A percentile compares a stretch with the other conserved stretches of the same genome.
Conservation (phyloP, 1,140 invertebrate genomes). For the Drosophila subobscura region DNA sequence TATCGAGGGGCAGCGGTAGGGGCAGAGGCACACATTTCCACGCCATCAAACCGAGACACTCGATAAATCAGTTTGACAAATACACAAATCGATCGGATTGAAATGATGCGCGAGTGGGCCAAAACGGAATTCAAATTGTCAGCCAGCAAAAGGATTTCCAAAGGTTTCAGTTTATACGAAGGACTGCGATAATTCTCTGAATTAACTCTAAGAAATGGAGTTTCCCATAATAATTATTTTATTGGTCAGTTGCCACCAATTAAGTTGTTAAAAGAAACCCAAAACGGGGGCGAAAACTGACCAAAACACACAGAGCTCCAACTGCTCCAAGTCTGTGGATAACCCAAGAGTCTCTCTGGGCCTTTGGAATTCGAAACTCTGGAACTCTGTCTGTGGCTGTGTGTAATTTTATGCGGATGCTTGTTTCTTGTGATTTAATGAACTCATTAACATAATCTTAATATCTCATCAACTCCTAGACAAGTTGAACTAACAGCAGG, state of each 20-base stretch:
- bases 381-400: constrained; percentile 18
- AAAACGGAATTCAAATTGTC: constrained; percentile 20
- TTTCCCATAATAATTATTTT: constrained; percentile 10
- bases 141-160: not conserved
- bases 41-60: constrained; percentile 72
- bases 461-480: constrained; percentile 74
- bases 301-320: constrained; percentile 10
- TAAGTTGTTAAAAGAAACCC: constrained; percentile 14
- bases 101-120: constrained; percentile 43
- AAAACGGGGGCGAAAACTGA: not conserved
- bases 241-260: constrained; percentile 5
- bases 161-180: not conserved
- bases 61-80: constrained; percentile 78
- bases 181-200: too few relatives aligned
- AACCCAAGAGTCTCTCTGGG: too few relatives aligned
- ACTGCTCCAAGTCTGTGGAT: too few relatives aligned
- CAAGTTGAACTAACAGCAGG: constrained; percentile 52
- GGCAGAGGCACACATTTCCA: constrained; percentile 54
- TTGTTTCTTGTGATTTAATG: constrained; percentile 74
- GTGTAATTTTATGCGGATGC: constrained; percentile 40
- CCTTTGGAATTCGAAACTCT: not conserved
- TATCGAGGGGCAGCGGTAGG: constrained; percentile 14
- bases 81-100: constrained; percentile 72
- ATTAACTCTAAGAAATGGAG: constrained; percentile 2
- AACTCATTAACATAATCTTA: constrained; percentile 82